These are phyloP conservation scores for Cinclus cinclus DNA, from an alignment of 2,113 vertebrate species.

Conservation along the genomic window DNA sequence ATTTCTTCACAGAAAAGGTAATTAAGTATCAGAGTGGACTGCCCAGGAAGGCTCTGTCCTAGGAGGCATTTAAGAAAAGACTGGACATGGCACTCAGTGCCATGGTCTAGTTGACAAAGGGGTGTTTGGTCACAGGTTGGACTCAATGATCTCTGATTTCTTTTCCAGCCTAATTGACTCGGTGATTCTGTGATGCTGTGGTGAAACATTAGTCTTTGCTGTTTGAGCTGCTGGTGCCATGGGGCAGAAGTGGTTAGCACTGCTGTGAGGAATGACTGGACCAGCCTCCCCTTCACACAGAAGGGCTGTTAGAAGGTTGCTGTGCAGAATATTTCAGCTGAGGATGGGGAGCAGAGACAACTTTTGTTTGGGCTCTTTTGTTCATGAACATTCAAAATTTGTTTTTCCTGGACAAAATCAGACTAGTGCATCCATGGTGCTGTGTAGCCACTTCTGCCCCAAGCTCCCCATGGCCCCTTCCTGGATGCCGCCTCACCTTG, in stretches of 20 bases:
- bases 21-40: neutral
- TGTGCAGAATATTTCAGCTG: neutral
- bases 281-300: neutral
- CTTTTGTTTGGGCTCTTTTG: neutral
- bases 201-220: neutral
- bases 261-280: neutral
- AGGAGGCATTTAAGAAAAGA: neutral
- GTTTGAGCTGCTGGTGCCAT: neutral
- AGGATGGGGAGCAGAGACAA: neutral
- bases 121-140: neutral
- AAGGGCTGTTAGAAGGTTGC: neutral
- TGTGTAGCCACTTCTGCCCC: accelerated
- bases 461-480: accelerated
- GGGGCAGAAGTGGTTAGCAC: neutral
- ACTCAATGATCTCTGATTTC: neutral
- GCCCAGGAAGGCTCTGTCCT: neutral
- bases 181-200: neutral
- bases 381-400: neutral
- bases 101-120: neutral
- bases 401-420: neutral
- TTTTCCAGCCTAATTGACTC: neutral
- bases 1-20: neutral
- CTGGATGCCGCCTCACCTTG: neutral
- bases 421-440: neutral
- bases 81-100: neutral